Conservation (phyloP, 2,888 invertebrate species). For the Choreutis nemorana region DNA sequence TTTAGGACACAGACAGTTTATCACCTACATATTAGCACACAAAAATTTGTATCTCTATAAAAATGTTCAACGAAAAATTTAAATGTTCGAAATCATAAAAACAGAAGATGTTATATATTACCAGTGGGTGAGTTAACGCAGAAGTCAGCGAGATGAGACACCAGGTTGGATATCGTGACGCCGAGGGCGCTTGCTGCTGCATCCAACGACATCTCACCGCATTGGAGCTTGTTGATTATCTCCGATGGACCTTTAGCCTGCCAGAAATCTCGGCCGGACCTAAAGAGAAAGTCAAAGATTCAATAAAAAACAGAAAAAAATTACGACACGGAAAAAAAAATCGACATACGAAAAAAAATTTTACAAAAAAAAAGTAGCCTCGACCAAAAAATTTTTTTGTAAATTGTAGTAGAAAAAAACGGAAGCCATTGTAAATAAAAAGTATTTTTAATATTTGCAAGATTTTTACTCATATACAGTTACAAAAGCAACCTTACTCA, state of each 20-base stretch:
- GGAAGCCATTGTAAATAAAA: too few species aligned
- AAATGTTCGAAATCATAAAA: too few species aligned
- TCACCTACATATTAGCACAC: too few species aligned
- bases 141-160: conserved; percentile 66
- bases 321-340: not conserved
- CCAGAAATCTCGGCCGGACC: conserved; percentile 73
- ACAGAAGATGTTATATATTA: not conserved
- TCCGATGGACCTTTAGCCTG: conserved; percentile 80
- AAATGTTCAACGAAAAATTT: too few species aligned
- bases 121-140: conserved; percentile 11
- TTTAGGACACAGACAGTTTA: too few species aligned
- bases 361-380: too few species aligned
- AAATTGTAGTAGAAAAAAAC: not conserved
- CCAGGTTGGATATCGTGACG: conserved; percentile 77
- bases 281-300: not conserved
- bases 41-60: too few species aligned
- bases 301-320: not conserved
- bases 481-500: too few species aligned
- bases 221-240: conserved; percentile 73
- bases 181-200: conserved; percentile 79
- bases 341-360: too few species aligned
- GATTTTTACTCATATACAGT: too few species aligned
- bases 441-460: too few species aligned
- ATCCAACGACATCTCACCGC: conserved; percentile 76
- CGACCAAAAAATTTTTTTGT: not conserved